Conservation (phyloP, 2,888 invertebrate genomes). For the Lissonota sp. region DNA sequence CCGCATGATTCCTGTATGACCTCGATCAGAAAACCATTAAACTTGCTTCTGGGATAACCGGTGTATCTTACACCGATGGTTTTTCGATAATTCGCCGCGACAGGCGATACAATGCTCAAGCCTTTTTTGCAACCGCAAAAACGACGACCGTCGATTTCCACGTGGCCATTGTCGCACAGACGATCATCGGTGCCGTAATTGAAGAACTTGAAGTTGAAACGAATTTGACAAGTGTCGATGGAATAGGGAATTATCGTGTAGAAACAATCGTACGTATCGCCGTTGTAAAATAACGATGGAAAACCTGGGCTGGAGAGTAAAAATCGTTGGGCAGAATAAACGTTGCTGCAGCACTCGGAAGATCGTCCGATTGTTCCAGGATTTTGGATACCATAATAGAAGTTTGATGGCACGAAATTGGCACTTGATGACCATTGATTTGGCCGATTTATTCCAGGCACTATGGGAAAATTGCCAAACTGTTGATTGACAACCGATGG, state of each 20-base stretch:
- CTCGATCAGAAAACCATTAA: slow-evolving; percentile 86
- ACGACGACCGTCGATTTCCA: slow-evolving; percentile 86
- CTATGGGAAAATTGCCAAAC: not conserved
- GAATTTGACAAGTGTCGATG: slow-evolving; percentile 84
- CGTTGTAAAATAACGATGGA: slow-evolving; percentile 78
- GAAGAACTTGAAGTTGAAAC: slow-evolving; percentile 86
- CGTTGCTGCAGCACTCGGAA: slow-evolving; percentile 71
- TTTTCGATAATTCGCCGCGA: slow-evolving; percentile 81
- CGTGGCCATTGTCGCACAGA: slow-evolving; percentile 84
- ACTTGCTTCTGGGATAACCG: slow-evolving; percentile 81
- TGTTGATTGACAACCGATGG: slow-evolving; percentile 38
- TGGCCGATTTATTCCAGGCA: slow-evolving; percentile 2
- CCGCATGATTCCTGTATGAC: slow-evolving; percentile 86
- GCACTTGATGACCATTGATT: slow-evolving; percentile 21
- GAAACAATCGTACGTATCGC: slow-evolving; percentile 82
- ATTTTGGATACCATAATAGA: not conserved
- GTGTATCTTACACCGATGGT: slow-evolving; percentile 83
- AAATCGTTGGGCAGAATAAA: slow-evolving; percentile 78
- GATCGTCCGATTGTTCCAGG: slow-evolving; percentile 18
- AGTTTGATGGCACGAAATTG: not conserved
- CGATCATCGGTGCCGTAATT: slow-evolving; percentile 83
- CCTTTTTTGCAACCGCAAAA: slow-evolving; percentile 86
- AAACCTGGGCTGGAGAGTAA: slow-evolving; percentile 86
- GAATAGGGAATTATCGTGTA: slow-evolving; percentile 85
- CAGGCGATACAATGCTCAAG: slow-evolving; percentile 75